phyloP scores from a whole-genome alignment of 2,113 vertebrate genomes.

The Thunnus thynnus region DNA sequence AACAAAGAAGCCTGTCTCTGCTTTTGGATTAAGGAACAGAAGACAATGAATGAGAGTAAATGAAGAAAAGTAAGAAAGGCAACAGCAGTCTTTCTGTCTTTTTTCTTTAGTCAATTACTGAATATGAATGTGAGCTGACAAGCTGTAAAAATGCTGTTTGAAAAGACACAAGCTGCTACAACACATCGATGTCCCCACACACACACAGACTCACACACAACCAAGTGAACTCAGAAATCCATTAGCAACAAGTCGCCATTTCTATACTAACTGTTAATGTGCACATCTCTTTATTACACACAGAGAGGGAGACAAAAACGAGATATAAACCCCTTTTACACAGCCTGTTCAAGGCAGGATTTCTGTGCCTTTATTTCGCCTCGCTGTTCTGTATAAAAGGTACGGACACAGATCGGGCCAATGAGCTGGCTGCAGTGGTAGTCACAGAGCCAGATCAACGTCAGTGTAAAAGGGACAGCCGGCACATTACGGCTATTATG shows the following conservation, averaged over 20 bases:
- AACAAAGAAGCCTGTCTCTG: not conserved
- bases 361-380: no score
- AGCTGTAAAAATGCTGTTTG: constrained; percentile 1
- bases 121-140: constrained; percentile 12
- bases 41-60: not conserved
- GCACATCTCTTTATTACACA: not conserved
- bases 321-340: not conserved
- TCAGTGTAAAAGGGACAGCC: no score
- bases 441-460: no score
- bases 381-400: no score
- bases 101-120: constrained; percentile 25
- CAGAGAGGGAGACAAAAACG: not conserved
- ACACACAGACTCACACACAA: not conserved
- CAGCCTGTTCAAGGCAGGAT: no score
- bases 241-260: not conserved
- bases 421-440: no score
- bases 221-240: not conserved
- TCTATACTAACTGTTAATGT: constrained; percentile 4
- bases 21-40: constrained; percentile 1
- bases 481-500: no score
- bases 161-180: constrained; percentile 11
- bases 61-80: not conserved
- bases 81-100: not conserved
- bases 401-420: no score
- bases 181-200: not conserved